Conservation (phyloP, 2,113 vertebrate species). For the Vulpes lagopus region DNA sequence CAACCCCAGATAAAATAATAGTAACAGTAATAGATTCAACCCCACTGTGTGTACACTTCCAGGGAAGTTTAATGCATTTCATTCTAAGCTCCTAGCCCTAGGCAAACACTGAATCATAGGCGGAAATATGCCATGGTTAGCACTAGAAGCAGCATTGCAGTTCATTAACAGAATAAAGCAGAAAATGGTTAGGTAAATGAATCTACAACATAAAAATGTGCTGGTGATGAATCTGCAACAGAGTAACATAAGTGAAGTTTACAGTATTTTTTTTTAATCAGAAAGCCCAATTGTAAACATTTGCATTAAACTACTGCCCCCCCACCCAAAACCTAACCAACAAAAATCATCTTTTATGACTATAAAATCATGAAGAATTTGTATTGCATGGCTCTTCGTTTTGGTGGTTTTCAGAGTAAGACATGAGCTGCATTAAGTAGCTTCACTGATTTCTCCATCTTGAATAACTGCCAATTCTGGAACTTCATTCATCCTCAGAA, state of each 20-base stretch:
- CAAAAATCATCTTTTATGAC: constrained; percentile 30
- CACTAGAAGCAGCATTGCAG: constrained; percentile 48
- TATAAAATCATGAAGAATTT: constrained; percentile 20
- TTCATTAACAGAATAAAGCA: constrained; percentile 58
- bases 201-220: constrained; percentile 14
- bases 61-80: background rate
- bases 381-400: background rate
- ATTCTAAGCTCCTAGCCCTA: background rate
- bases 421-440: background rate
- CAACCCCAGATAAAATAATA: constrained; percentile 22
- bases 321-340: background rate
- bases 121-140: background rate
- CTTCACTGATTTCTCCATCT: constrained; percentile 59
- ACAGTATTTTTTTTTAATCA: background rate
- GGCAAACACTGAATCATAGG: background rate
- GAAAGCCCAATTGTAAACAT: constrained; percentile 51
- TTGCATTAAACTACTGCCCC: background rate
- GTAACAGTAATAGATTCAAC: background rate
- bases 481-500: constrained; percentile 76
- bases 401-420: constrained; percentile 18
- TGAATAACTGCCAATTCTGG: constrained; percentile 51
- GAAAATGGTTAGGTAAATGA: constrained; percentile 33
- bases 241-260: background rate
- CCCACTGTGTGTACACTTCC: background rate
- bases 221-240: constrained; percentile 20